Percentiles rank a stretch among this genome's conserved stretches.
Evolutionary conservation across 2,797 vertebrate genomes (phyloP).

Genomic region (Myotis findleyi): DNA sequence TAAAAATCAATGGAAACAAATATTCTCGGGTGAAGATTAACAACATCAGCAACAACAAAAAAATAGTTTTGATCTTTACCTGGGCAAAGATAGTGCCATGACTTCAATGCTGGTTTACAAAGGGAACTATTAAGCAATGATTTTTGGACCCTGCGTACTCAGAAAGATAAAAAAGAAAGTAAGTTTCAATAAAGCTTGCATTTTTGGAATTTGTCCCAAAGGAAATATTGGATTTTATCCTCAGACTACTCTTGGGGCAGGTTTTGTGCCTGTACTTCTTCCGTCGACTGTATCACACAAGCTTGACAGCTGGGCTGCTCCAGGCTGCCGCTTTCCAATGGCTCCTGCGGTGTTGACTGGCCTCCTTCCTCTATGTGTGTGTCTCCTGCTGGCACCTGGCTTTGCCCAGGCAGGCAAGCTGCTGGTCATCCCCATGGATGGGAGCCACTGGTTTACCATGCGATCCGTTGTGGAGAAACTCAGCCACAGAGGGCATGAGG

Average conservation of each 20-base stretch:
- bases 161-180: too few species aligned
- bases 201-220: too few species aligned
- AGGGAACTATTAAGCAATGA: too few species aligned
- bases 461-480: conserved; percentile 87
- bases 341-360: background rate
- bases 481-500: conserved; percentile 86
- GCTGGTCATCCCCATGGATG: conserved; percentile 91
- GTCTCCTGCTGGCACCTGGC: conserved; percentile 58
- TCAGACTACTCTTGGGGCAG: background rate
- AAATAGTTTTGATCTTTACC: background rate
- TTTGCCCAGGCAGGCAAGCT: conserved; percentile 82
- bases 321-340: background rate
- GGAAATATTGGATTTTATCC: too few species aligned
- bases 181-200: too few species aligned
- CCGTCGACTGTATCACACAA: rapidly evolving
- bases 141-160: too few species aligned
- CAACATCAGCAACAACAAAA: background rate
- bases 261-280: background rate
- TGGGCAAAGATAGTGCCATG: too few species aligned
- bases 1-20: background rate
- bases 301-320: background rate
- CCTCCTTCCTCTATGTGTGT: conserved; percentile 15
- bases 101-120: too few species aligned
- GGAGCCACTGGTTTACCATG: conserved; percentile 91
- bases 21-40: background rate